Percentiles rank a stretch among this genome's conserved stretches.
Conservation (phyloP, 2,888 invertebrate genomes). For the Cheilosia variabilis region DNA sequence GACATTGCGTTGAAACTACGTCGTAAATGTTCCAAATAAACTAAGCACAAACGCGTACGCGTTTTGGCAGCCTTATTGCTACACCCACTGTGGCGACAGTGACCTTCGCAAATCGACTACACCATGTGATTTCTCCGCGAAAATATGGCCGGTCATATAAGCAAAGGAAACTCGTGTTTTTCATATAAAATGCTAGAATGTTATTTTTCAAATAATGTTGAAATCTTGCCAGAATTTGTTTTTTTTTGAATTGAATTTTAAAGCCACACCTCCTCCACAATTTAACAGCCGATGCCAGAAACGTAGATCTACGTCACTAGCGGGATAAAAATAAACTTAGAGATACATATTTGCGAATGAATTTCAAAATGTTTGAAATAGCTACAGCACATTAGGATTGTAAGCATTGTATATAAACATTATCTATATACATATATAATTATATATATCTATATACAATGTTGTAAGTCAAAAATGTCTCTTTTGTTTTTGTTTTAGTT, state of each 20-base stretch:
- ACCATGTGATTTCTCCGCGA: slow-evolving; percentile 8
- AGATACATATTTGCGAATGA: no score
- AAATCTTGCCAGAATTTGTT: not conserved
- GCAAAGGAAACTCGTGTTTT: not conserved
- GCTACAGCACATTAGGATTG: no score
- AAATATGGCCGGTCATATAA: not conserved
- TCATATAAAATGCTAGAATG: not conserved
- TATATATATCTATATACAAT: no score
- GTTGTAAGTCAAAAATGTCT: no score
- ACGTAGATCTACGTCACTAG: no score
- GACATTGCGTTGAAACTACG: not conserved
- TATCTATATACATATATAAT: no score
- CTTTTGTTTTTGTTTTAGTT: no score
- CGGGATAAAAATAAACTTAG: no score
- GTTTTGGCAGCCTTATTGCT: slow-evolving; percentile 4
- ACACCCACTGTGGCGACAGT: slow-evolving; percentile 31
- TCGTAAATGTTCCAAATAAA: slow-evolving; percentile 10
- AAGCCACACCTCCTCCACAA: not conserved
- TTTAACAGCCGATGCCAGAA: no score
- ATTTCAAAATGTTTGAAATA: no score
- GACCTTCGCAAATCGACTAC: slow-evolving; percentile 19
- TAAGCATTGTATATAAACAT: no score
- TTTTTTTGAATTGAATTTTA: not conserved
- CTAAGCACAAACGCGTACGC: not conserved
- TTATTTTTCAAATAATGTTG: not conserved